Base-by-base conservation (phyloP, 2,888 invertebrate genomes). In the Eristalis pertinax region DNA sequence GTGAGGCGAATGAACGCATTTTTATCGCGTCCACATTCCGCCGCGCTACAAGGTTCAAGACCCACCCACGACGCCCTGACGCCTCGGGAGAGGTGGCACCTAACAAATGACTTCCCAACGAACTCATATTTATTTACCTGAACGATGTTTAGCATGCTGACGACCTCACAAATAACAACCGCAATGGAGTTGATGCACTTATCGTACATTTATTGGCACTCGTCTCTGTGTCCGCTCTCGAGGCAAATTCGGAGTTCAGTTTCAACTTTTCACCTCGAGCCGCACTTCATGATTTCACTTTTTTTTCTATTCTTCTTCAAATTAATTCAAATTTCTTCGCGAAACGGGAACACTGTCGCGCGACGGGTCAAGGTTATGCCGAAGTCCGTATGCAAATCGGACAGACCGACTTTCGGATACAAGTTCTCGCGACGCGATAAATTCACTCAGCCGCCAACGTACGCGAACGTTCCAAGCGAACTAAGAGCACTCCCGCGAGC, bases 121-220 rank as follows among this genome's bases (percentile, higher is more conserved):
- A 50, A 50, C 50, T 19, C 19, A 19, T 22, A 62, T 38, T 65
- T 73, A 32, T 38, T 65, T 80, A 87, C 87, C 87, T 87, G 87
- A 8, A 87, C 73, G 29, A 87, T 87, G 50, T 65, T 87, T 29
- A 87, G 75, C 87, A 87, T 87, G 26, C 72, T 80, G 84, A 84
- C 2, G 41, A 87, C 72, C 64, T 84, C 87, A 69, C 75, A 84
- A 24, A 75, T 75, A 43, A 84, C 76, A 60, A 84, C 73, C 11
- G 58, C 80, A 38, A 80, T 69, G 11, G 76, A 84, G 56, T 87
- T 43, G 50, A 69, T 80, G 58, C 84, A 87, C 68, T 87, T 87
- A 22, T 87, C 84, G 58, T 87, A 87, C 87, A 84, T 87, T 43
- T 60, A 65, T 11, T 11, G 63, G n/a, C 29, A 29, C 38, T 38